phyloP scores from a whole-genome alignment of 2,888 invertebrate species.

The Anoncus sp. region DNA sequence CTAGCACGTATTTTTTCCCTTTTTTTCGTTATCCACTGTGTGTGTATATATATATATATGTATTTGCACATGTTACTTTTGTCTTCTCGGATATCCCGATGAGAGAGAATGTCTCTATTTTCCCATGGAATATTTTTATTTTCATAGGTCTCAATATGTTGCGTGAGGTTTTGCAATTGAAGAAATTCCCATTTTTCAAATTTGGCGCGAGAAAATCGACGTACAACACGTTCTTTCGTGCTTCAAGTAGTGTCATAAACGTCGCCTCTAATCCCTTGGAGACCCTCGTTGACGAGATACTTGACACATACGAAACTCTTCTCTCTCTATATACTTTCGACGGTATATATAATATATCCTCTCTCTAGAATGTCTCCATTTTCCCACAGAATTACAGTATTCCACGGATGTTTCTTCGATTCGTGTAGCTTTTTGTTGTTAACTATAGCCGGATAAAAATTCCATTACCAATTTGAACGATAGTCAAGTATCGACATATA shows the following conservation, averaged over 20 bases:
- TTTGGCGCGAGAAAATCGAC: constrained; percentile 5
- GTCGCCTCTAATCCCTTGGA: constrained; percentile 7
- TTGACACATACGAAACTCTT: constrained; percentile 2
- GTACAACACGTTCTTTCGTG: background rate
- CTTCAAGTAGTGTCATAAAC: background rate
- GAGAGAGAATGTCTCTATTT: constrained; percentile 54
- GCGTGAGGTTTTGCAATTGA: constrained; percentile 20
- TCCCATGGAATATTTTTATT: constrained; percentile 40
- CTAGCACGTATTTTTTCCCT: constrained; percentile 29
- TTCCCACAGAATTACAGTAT: constrained; percentile 34
- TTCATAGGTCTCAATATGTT: constrained; percentile 19
- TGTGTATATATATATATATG: background rate
- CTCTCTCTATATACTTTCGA: background rate
- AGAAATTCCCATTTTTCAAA: constrained; percentile 27
- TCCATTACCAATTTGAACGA: constrained; percentile 42
- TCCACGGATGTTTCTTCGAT: background rate
- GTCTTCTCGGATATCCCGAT: constrained; percentile 33
- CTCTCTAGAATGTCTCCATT: constrained; percentile 25
- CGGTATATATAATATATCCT: no score
- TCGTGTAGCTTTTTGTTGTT: background rate
- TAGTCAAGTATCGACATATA: constrained; percentile 24
- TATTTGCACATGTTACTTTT: constrained; percentile 26
- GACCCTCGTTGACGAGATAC: background rate
- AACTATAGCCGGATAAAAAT: constrained; percentile 24
- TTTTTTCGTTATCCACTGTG: background rate